phyloP scores from a whole-genome alignment of 2,113 vertebrate species.

The Anseranas semipalmata region DNA sequence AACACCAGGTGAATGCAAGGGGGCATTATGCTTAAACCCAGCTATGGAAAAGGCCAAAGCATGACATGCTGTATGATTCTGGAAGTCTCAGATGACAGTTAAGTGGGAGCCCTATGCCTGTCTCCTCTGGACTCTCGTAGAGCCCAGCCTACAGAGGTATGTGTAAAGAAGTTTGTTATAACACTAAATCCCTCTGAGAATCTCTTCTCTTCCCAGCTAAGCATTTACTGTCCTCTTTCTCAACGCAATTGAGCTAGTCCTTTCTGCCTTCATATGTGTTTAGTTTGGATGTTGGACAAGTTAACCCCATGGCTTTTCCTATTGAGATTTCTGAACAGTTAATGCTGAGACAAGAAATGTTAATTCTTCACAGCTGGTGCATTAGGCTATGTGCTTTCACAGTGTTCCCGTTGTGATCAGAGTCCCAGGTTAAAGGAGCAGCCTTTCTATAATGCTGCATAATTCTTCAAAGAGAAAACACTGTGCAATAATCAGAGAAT shows the following conservation, averaged over 20 bases:
- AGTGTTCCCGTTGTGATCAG: neutral
- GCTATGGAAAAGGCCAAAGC: neutral
- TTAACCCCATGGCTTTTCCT: neutral
- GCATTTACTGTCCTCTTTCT: neutral
- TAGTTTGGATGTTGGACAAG: neutral
- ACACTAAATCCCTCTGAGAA: neutral
- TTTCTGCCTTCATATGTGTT: neutral
- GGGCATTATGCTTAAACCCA: neutral
- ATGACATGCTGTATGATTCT: neutral
- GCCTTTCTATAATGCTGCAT: neutral
- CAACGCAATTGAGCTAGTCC: neutral
- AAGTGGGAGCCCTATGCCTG: neutral
- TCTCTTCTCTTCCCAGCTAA: neutral
- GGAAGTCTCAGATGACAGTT: neutral
- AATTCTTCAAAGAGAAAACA: neutral
- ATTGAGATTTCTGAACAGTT: neutral
- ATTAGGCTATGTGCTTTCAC: neutral
- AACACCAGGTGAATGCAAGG: neutral
- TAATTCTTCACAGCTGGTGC: neutral
- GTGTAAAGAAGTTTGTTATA: neutral
- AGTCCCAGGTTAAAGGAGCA: neutral
- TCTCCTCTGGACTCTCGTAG: neutral
- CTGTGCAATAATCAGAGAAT: neutral
- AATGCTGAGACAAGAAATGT: neutral
- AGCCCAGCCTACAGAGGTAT: neutral